phyloP scores from a whole-genome alignment of 2,113 vertebrate genomes.

The Puntigrus tetrazona region DNA sequence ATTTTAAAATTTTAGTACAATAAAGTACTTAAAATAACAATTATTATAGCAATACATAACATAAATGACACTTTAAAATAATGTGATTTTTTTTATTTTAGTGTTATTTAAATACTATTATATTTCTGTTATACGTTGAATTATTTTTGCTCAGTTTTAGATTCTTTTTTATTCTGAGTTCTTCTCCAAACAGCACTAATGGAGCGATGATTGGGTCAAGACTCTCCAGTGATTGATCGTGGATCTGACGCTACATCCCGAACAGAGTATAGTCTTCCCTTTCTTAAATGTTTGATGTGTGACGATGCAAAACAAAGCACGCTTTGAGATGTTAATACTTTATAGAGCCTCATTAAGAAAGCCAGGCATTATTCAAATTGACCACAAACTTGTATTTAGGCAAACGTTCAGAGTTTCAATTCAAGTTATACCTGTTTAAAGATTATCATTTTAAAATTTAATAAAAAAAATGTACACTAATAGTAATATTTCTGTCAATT shows the following conservation, averaged over 20 bases:
- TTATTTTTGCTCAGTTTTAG: neutral
- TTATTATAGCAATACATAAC: too few relatives aligned
- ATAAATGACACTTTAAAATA: too few relatives aligned
- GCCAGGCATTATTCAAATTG: neutral
- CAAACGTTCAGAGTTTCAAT: neutral
- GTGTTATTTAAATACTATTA: neutral
- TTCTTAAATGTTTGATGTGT: neutral
- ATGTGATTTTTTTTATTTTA: neutral
- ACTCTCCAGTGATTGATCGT: neutral
- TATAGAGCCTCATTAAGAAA: neutral
- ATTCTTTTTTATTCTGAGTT: neutral
- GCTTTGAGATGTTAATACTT: neutral
- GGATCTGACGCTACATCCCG: neutral
- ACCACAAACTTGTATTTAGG: neutral
- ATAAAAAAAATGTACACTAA: neutral
- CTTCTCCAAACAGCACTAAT: conserved; percentile 25
- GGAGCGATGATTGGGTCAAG: neutral
- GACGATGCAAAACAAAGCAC: neutral
- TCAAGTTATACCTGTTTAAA: neutral
- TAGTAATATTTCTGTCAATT: too few relatives aligned
- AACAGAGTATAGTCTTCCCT: neutral
- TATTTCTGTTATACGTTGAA: too few relatives aligned
- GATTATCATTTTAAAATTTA: neutral
- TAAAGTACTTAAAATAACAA: too few relatives aligned
- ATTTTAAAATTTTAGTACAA: neutral